Conservation (phyloP, 2,888 invertebrate species). For the Tiliacea citrago region DNA sequence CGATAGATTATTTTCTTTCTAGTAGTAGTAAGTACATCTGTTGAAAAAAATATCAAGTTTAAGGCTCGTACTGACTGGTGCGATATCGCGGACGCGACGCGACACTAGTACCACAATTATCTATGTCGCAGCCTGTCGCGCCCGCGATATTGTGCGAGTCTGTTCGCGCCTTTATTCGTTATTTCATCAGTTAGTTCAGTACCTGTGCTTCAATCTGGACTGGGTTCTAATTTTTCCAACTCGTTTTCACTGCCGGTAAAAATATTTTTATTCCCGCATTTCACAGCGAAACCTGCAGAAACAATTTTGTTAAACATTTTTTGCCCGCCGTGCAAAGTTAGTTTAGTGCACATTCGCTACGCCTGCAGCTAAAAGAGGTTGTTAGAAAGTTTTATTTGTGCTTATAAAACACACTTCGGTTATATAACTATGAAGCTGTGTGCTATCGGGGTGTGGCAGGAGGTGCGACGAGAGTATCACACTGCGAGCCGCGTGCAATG, state of each 20-base stretch:
- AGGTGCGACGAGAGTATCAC: conserved; percentile 48
- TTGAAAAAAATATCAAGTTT: too few relatives aligned
- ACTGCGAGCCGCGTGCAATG: conserved; percentile 65
- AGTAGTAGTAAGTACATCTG: too few relatives aligned
- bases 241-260: background rate
- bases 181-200: background rate
- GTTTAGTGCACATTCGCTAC: conserved; percentile 46
- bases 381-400: conserved; percentile 54
- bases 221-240: background rate
- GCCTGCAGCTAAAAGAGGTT: conserved; percentile 58
- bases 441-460: conserved; percentile 45
- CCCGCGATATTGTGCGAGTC: too few relatives aligned
- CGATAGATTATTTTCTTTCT: too few relatives aligned
- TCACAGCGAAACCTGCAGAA: background rate
- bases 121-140: too few relatives aligned
- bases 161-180: too few relatives aligned
- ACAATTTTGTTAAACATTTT: conserved; percentile 26
- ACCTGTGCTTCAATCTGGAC: background rate
- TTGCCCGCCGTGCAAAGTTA: conserved; percentile 44
- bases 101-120: too few relatives aligned
- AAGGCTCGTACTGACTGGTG: too few relatives aligned
- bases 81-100: too few relatives aligned
- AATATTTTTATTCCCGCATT: conserved; percentile 12
- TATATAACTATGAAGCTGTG: conserved; percentile 40
- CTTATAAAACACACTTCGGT: conserved; percentile 41